Evolutionary conservation across 2,113 vertebrate genomes (phyloP).

Genomic region (Axis porcinus): DNA sequence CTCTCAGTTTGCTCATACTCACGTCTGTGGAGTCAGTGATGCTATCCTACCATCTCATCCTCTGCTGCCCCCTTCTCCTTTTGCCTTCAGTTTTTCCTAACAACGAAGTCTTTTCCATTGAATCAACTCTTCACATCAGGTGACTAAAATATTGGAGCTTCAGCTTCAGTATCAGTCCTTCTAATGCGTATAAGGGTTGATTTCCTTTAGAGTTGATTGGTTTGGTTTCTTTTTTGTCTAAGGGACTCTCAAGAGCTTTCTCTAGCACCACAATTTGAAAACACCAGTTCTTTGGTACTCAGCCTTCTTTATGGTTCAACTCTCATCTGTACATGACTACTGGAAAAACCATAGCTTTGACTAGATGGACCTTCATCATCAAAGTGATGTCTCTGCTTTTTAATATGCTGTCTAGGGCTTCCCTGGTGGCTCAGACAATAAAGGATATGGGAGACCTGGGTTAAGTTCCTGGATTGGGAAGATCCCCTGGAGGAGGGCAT

Average conservation of each 20-base stretch:
- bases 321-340: background rate
- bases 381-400: background rate
- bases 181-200: background rate
- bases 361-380: background rate
- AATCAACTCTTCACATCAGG: background rate
- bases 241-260: background rate
- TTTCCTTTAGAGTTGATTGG: background rate
- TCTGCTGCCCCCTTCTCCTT: background rate
- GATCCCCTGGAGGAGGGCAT: background rate
- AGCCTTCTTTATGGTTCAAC: background rate
- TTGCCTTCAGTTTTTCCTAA: background rate
- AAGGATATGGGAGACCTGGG: background rate
- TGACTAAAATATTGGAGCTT: background rate
- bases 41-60: background rate
- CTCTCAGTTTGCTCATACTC: background rate
- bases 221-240: background rate
- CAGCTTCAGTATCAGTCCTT: background rate
- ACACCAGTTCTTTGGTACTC: background rate
- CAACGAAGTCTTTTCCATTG: background rate
- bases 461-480: background rate
- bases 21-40: background rate
- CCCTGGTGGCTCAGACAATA: background rate
- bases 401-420: background rate
- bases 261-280: background rate
- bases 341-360: background rate